These are phyloP conservation scores for Lycorma delicatula DNA, from an alignment of 1,140 invertebrate genomes.

Conservation along the genomic window DNA sequence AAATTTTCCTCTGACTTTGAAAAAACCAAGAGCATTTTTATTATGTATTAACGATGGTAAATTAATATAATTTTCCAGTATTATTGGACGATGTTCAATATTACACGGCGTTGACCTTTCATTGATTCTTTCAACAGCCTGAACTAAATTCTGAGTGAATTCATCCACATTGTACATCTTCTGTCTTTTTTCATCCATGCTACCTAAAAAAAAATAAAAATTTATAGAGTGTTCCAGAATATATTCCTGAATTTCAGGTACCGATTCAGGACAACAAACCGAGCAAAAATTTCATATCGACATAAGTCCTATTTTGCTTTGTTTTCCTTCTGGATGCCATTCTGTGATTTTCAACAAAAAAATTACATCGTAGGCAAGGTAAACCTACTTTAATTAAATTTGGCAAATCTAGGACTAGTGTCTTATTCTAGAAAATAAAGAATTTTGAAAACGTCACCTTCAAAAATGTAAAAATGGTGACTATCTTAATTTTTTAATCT, in stretches of 20 bases:
- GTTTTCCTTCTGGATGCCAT: too few relatives aligned
- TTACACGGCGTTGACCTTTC: slow-evolving; percentile 37
- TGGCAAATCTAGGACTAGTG: too few relatives aligned
- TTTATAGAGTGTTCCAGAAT: not conserved
- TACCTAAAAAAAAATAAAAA: slow-evolving; percentile 18
- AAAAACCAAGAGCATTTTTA: slow-evolving; percentile 72
- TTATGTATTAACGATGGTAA: slow-evolving; percentile 73
- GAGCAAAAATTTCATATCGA: too few relatives aligned
- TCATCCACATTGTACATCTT: slow-evolving; percentile 48
- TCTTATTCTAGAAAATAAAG: too few relatives aligned
- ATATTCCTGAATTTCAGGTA: not conserved
- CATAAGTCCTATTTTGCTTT: too few relatives aligned
- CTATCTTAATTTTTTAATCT: too few relatives aligned
- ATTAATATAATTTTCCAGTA: slow-evolving; percentile 72
- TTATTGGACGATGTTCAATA: slow-evolving; percentile 58
- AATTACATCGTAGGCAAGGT: too few relatives aligned
- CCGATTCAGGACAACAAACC: too few relatives aligned
- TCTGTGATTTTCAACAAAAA: too few relatives aligned
- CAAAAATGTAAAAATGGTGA: too few relatives aligned
- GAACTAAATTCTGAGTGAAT: slow-evolving; percentile 45
- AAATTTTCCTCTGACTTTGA: slow-evolving; percentile 74
- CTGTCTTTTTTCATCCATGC: slow-evolving; percentile 32
- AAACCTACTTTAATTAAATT: too few relatives aligned
- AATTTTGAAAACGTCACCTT: too few relatives aligned
- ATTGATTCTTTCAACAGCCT: slow-evolving; percentile 40